Base-by-base conservation (phyloP, 2,113 vertebrate species). In the Halcyon malimbica region DNA sequence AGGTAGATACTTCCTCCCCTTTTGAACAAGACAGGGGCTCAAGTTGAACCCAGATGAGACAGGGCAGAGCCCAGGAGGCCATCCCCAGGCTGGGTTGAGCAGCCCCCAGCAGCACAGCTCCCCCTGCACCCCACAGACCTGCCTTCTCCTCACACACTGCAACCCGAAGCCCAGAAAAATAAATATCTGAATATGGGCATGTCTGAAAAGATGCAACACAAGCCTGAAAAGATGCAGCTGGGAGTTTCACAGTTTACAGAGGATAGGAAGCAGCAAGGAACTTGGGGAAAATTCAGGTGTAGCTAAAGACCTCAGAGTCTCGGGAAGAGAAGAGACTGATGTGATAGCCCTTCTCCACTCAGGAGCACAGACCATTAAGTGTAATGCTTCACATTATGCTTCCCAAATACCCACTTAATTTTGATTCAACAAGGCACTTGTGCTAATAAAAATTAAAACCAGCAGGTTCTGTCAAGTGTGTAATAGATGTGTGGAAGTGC, bases 391-490 rank as follows among this genome's bases (percentile, higher is more conserved):
- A 67, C 90, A 91, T 96, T 94, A 96, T 64, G 83, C 90, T 93
- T 94, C 91, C 91, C 91, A 94, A 97, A 96, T 91, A 95, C 23
- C 59, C 78, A 94, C 78, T 95, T 94, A 85, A 96, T 94, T 95
- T 91, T 82, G 68, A 96, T 97, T 97, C 92, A 97, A 96, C 90
- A 90, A 97, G 95, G 73, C 83, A 89, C 81, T 90, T 78, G 35
- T 48, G 74, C 83, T 96, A 96, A 96, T 94, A 96, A 96, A 96
- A 97, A 94, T 96, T 95, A 96, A 93, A 97, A 74, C 78, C 80
- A 94, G 83, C 75, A 93, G 84, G 50, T 95, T 96, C 89, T 89
- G 65, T 71, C 6, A 0, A 91, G 74, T 64, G 59, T 87, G 67
- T 87, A 96, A 97, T 93, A 88, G 92, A 96, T 46, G 53, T 23